Evolutionary conservation across 23 tunicate species (phyloP).

Genomic region (Styela clava): DNA sequence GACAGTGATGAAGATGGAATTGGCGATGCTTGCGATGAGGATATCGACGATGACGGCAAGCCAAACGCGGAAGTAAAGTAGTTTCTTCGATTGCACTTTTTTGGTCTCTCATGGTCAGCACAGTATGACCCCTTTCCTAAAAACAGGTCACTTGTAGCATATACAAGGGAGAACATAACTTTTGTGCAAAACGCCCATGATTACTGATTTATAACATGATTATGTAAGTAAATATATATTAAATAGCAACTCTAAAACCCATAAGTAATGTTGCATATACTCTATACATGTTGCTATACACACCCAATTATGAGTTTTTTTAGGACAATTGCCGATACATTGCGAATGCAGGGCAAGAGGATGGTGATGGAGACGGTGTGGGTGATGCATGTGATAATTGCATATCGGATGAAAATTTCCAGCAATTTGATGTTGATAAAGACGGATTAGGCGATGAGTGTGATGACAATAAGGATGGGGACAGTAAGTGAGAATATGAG

Average conservation of each 20-base stretch:
- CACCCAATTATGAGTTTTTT: too few species aligned
- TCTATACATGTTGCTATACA: too few species aligned
- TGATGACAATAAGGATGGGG: conserved; percentile 15
- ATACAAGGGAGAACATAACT: too few species aligned
- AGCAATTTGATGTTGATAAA: conserved; percentile 23
- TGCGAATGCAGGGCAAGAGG: conserved; percentile 68
- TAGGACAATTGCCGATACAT: conserved; percentile 74
- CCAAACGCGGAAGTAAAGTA: conserved; percentile 62
- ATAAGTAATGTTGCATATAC: too few species aligned
- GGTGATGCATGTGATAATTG: conserved; percentile 94
- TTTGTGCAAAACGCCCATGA: too few species aligned
- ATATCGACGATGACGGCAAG: conserved; percentile 70
- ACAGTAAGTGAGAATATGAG: too few species aligned
- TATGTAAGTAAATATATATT: too few species aligned
- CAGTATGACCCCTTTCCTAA: too few species aligned
- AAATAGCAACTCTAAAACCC: too few species aligned
- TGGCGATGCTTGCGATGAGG: conserved; percentile 83
- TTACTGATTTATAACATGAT: too few species aligned
- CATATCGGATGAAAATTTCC: conserved; percentile 40
- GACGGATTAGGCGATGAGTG: background rate
- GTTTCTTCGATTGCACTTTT: conserved; percentile 50
- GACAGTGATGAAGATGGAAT: conserved; percentile 77
- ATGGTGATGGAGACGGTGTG: conserved; percentile 49
- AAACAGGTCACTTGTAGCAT: too few species aligned
- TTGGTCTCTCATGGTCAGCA: too few species aligned